These are phyloP conservation scores for Dexiosoma caninum DNA, from an alignment of 2,888 invertebrate species.

Conservation along the genomic window DNA sequence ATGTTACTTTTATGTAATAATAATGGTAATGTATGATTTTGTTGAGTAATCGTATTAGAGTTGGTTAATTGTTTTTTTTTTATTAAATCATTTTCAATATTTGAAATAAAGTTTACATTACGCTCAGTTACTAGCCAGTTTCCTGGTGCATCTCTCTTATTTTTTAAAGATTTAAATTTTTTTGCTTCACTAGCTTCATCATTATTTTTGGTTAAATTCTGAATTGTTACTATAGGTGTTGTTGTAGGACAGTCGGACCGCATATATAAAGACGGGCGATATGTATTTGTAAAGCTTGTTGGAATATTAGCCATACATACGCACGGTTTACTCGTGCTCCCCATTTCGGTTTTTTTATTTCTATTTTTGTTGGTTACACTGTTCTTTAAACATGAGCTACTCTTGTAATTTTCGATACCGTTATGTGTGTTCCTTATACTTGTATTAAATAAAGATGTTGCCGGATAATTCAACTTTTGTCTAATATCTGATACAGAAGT, in stretches of 20 bases:
- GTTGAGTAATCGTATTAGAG: conserved; percentile 64
- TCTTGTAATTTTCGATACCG: conserved; percentile 52
- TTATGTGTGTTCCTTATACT: background rate
- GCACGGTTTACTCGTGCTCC: conserved; percentile 9
- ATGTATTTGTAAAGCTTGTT: conserved; percentile 70
- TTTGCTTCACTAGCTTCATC: conserved; percentile 1
- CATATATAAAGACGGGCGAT: conserved; percentile 75
- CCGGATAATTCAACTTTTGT: conserved; percentile 3
- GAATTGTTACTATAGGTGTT: conserved; percentile 65
- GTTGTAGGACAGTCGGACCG: conserved; percentile 74
- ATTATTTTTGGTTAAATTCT: background rate
- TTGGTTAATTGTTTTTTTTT: conserved; percentile 64
- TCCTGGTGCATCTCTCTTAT: background rate
- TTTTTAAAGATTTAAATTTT: background rate
- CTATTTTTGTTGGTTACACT: conserved; percentile 29
- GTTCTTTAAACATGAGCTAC: conserved; percentile 32
- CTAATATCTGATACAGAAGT: conserved; percentile 17
- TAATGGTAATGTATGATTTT: conserved; percentile 67
- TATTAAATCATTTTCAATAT: conserved; percentile 25
- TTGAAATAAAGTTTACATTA: conserved; percentile 19
- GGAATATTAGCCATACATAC: conserved; percentile 45
- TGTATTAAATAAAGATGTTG: conserved; percentile 14
- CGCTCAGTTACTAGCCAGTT: conserved; percentile 19
- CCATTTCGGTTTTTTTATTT: background rate
- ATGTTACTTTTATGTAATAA: conserved; percentile 68